Conservation (phyloP, 2,113 vertebrate species). For the Leptodactylus fuscus region DNA sequence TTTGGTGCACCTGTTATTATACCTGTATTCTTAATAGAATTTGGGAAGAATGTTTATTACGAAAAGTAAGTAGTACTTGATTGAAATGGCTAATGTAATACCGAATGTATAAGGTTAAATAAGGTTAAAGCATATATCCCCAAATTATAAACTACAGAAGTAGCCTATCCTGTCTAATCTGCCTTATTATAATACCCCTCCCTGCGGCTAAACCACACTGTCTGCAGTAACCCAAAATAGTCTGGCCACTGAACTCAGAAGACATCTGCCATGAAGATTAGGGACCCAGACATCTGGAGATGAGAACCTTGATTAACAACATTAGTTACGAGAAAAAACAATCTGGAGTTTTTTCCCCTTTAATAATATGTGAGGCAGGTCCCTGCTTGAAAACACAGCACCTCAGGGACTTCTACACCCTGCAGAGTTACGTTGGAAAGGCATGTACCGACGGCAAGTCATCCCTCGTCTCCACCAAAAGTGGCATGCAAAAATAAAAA, state of each 20-base stretch:
- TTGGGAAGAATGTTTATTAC: not conserved
- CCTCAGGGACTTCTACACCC: conserved; percentile 50
- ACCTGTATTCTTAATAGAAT: not conserved
- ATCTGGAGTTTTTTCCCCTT: not conserved
- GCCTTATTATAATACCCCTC: conserved; percentile 23
- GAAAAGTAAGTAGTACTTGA: not conserved
- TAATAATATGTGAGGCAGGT: conserved; percentile 46
- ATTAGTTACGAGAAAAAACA: conserved; percentile 26
- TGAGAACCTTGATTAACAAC: conserved; percentile 35
- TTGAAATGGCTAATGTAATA: not conserved
- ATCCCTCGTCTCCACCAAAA: conserved; percentile 33
- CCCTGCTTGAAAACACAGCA: conserved; percentile 38
- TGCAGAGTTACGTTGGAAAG: conserved; percentile 41
- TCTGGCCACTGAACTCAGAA: conserved; percentile 44
- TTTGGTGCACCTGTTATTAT: not conserved
- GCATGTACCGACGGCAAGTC: conserved; percentile 43
- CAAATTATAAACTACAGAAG: conserved; percentile 29
- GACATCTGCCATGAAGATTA: conserved; percentile 50
- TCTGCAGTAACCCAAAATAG: conserved; percentile 36
- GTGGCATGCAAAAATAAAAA: conserved; percentile 14
- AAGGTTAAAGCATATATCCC: conserved; percentile 19
- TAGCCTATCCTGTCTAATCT: conserved; percentile 39
- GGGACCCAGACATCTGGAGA: conserved; percentile 46
- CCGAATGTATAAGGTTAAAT: conserved; percentile 12
- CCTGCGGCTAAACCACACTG: conserved; percentile 36